A percentile compares a stretch with the other conserved stretches of the same genome.
These are phyloP conservation scores for Halocaridina rubra DNA, from an alignment of 2,888 invertebrate species.

Conservation along the genomic window DNA sequence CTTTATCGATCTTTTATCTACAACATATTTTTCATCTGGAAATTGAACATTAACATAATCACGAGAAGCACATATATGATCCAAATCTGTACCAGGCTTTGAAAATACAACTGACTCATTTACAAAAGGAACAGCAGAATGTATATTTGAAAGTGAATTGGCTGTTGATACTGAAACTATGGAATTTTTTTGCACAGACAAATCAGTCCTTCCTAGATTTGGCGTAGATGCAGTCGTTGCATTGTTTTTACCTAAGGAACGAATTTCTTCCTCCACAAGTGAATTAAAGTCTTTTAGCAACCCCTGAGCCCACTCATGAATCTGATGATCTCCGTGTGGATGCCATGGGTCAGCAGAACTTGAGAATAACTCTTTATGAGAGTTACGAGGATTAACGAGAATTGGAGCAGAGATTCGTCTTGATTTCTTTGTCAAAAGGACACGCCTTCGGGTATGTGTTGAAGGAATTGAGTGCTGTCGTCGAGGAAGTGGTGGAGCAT, in stretches of 20 bases:
- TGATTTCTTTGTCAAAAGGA: slow-evolving; percentile 5
- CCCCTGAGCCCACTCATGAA: slow-evolving; percentile 44
- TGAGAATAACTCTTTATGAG: neutral
- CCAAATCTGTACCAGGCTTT: neutral
- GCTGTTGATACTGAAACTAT: neutral
- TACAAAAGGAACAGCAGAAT: neutral
- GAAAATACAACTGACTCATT: neutral
- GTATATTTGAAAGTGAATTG: neutral
- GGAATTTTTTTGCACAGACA: neutral
- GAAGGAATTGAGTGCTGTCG: neutral
- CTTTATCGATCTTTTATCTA: neutral
- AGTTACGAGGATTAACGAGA: neutral
- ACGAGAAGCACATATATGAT: too few relatives aligned
- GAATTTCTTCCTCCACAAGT: slow-evolving; percentile 51
- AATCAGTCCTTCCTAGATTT: neutral
- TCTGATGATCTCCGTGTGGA: slow-evolving; percentile 13
- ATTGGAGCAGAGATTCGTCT: slow-evolving; percentile 42
- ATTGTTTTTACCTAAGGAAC: neutral
- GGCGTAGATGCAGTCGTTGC: neutral
- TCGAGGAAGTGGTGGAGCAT: neutral
- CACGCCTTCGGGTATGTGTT: slow-evolving; percentile 21
- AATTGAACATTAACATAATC: too few relatives aligned
- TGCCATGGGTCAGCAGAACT: neutral
- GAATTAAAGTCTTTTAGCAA: slow-evolving; percentile 48
- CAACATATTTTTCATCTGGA: too few relatives aligned